A percentile compares a stretch with the other conserved stretches of the same genome.
Evolutionary conservation across 2,797 vertebrate species (phyloP).

Genomic region (Pangasius krempfi): DNA sequence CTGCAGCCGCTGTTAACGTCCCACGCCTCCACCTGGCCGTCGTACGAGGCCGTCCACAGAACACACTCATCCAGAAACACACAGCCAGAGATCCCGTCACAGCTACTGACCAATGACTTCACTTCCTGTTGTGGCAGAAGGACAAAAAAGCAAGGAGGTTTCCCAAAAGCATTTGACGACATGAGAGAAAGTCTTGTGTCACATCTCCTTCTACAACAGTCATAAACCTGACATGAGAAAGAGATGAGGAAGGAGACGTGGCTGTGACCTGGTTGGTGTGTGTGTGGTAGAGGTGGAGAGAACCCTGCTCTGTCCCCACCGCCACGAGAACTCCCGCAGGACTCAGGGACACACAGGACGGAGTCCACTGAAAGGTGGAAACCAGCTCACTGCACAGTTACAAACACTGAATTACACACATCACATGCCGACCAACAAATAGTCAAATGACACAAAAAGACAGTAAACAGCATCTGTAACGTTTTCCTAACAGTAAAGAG

Average conservation of each 20-base stretch:
- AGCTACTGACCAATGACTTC: conserved; percentile 79
- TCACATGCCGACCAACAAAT: background rate
- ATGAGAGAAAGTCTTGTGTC: background rate
- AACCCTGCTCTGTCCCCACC: conserved; percentile 79
- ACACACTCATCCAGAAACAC: conserved; percentile 72
- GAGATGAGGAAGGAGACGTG: background rate
- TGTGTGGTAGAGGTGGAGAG: conserved; percentile 76
- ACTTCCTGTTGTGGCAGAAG: conserved; percentile 74
- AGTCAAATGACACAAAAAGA: background rate
- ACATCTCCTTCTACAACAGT: background rate
- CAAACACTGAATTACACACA: background rate
- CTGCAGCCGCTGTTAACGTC: conserved; percentile 79
- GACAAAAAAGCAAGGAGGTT: background rate
- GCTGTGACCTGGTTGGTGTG: conserved; percentile 79
- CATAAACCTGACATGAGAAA: background rate
- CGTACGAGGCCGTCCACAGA: conserved; percentile 79
- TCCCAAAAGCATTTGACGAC: background rate
- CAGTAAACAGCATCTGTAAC: background rate
- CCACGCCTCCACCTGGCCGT: conserved; percentile 84
- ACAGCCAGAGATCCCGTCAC: conserved; percentile 83
- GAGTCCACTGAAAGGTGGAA: conserved; percentile 70
- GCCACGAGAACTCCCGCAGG: conserved; percentile 70
- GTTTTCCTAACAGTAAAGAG: too few relatives aligned
- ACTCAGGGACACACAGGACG: conserved; percentile 74
- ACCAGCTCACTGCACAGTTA: conserved; percentile 64